phyloP scores from a whole-genome alignment of 1,140 invertebrate genomes.

The Drosophila willistoni region DNA sequence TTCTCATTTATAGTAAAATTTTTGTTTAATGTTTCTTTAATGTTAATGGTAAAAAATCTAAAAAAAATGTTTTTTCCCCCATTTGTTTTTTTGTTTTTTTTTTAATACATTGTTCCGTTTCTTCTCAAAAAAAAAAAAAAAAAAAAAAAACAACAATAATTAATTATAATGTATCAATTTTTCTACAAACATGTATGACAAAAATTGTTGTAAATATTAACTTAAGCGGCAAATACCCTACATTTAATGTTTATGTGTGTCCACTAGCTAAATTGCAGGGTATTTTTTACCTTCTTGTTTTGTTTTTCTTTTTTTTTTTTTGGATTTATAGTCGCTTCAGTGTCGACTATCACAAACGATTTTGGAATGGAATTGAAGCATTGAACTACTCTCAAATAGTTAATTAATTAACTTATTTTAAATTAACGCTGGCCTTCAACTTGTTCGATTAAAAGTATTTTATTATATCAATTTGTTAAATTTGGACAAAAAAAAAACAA shows the following conservation, averaged over 20 bases:
- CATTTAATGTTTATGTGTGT: neutral
- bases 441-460: neutral
- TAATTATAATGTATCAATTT: neutral
- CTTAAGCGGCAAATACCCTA: neutral
- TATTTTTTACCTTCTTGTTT: neutral
- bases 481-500: neutral
- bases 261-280: neutral
- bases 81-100: neutral
- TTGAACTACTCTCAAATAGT: neutral
- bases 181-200: neutral
- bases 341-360: slow-evolving; percentile 9
- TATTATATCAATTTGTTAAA: neutral
- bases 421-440: neutral
- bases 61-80: slow-evolving; percentile 5
- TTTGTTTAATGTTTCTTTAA: neutral
- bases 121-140: slow-evolving; percentile 1
- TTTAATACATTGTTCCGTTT: neutral
- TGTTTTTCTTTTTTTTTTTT: neutral
- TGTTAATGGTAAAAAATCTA: slow-evolving; percentile 14
- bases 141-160: slow-evolving; percentile 6
- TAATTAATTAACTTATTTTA: neutral
- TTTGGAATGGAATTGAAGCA: slow-evolving; percentile 5
- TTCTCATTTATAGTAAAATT: neutral
- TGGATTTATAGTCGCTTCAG: neutral
- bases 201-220: slow-evolving; percentile 1